Base-by-base conservation (phyloP, 2,888 invertebrate species). In the Parnassius mnemosyne region DNA sequence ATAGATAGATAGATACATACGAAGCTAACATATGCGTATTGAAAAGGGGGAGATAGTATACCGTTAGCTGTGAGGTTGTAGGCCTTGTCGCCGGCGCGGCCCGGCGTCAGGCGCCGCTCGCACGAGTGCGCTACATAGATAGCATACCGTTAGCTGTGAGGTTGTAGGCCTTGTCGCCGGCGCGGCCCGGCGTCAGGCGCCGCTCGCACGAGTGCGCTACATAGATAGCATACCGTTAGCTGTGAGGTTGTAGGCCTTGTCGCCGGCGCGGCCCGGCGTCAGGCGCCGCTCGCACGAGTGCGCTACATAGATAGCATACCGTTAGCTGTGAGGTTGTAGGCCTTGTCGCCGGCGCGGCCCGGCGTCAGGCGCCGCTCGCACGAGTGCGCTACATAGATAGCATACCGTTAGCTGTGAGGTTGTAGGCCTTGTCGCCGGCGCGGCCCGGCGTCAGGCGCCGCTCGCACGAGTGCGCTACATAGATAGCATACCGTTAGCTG, bases 41-140 rank as follows among this genome's bases (percentile, higher is more conserved):
- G 1, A 16, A 16, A 16, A 16, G 1, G 16, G 16, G 16, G 1
- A 16, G 16, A 16, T 16, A 1, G 16, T 1, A 16, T 16, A 95
- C 95, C 94, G 73, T 94, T 94, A 64, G 93, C 88, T 2, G 94
- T 95, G 72, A 95, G 93, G 78, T 95, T 95, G 81, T 94, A 94
- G 0, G 94, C 93, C 85, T 92, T 92, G 69, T 92, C 92, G 1
- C 93, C 94, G 41, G 81, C 87, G 25, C 85, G 73, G 13, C 93
- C 93, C 0, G 93, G 93, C 61, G 79, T 69, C 9, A 93, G 84
- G 70, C 84, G 74, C 60, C 94, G 85, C 72, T 93, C 93, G 79
- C 94, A 95, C 34, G 93, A 89, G 65, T 93, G 92, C 0, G 92
- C 79, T 66, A 92, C 92, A n/a, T n/a, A n/a, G n/a, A n/a, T 16